Percentiles rank a stretch among this genome's conserved stretches.
Evolutionary conservation across 2,113 vertebrate species (phyloP).

Genomic region (Rhinogobius similis): DNA sequence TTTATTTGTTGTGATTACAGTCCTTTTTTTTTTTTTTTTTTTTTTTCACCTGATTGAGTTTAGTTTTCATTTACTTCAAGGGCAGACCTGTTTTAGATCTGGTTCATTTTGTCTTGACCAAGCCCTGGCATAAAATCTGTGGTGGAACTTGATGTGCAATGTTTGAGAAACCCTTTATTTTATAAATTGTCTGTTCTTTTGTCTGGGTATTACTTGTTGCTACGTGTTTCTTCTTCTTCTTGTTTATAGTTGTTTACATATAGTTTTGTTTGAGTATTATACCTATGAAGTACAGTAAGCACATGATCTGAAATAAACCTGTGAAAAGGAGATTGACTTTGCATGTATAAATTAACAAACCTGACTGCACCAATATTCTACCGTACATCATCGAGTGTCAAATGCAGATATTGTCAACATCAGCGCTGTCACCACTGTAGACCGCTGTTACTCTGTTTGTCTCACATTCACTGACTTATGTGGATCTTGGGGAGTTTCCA

Average conservation of each 20-base stretch:
- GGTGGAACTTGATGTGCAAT: background rate
- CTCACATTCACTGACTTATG: no score
- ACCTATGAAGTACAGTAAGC: background rate
- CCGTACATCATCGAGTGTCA: no score
- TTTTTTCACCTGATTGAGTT: background rate
- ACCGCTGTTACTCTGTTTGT: no score
- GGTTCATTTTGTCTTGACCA: background rate
- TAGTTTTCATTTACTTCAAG: background rate
- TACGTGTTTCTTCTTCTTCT: background rate
- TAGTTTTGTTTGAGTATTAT: background rate
- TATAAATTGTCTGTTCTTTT: background rate
- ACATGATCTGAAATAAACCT: background rate
- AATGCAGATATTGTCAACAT: no score
- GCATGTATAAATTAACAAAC: background rate
- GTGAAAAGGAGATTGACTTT: background rate
- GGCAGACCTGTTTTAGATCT: background rate
- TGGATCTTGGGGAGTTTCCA: slow-evolving; percentile 2
- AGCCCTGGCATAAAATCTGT: no score
- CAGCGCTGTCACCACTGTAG: no score
- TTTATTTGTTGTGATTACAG: background rate
- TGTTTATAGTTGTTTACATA: background rate
- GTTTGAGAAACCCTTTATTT: background rate
- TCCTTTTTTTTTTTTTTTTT: no score
- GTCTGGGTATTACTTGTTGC: background rate
- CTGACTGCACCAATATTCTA: background rate